phyloP scores from a whole-genome alignment of 2,797 vertebrate species.

The Leuciscus waleckii region DNA sequence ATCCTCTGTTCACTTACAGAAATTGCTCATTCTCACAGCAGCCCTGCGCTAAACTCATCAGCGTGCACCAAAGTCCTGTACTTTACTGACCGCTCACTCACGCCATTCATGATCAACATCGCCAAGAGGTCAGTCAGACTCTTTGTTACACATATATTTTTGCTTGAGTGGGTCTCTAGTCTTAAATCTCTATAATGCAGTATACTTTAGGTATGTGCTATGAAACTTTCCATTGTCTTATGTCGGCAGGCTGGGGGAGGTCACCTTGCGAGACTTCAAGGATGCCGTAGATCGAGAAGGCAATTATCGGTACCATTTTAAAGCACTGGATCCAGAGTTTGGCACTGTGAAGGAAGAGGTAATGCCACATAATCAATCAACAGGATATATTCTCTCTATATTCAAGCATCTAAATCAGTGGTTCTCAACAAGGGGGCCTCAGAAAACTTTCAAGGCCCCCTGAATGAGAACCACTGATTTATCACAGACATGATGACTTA shows the following conservation, averaged over 20 bases:
- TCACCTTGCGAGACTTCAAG: slow-evolving; percentile 96
- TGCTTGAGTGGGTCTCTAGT: not conserved
- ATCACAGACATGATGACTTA: too few species aligned
- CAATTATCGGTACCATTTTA: slow-evolving; percentile 96
- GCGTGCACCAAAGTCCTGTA: slow-evolving; percentile 96
- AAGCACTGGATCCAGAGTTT: slow-evolving; percentile 98
- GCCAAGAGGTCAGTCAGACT: slow-evolving; percentile 87
- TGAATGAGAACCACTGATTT: too few species aligned
- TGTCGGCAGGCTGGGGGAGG: slow-evolving; percentile 88
- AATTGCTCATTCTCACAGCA: slow-evolving; percentile 84
- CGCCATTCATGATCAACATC: slow-evolving; percentile 96
- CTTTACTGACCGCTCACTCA: slow-evolving; percentile 93
- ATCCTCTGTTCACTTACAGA: slow-evolving; percentile 73
- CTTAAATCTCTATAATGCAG: not conserved
- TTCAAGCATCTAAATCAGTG: not conserved
- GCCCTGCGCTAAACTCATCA: slow-evolving; percentile 78
- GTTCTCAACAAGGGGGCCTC: not conserved
- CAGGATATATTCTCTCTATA: not conserved
- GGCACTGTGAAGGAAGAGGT: slow-evolving; percentile 99
- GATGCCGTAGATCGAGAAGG: slow-evolving; percentile 93
- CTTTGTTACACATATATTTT: not conserved
- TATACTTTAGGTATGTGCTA: not conserved
- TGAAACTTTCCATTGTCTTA: slow-evolving; percentile 1
- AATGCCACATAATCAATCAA: slow-evolving; percentile 45
- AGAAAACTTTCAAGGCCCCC: not conserved